A percentile compares a stretch with the other conserved stretches of the same genome.
These are phyloP conservation scores for Aulostomus chinensis DNA, from an alignment of 2,797 vertebrate genomes.

Conservation along the genomic window DNA sequence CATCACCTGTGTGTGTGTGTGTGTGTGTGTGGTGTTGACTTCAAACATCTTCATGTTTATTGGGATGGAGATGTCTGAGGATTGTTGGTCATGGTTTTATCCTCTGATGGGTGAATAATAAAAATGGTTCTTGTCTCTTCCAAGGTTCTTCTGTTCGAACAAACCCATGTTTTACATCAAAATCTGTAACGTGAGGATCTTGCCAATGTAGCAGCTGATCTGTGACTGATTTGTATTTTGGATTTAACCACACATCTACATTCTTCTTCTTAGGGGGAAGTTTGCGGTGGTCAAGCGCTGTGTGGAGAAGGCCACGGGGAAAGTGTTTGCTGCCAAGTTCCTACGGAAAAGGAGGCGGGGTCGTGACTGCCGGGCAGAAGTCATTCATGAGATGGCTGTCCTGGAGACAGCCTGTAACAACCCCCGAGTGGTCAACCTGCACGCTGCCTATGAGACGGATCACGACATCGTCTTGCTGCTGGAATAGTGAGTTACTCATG, in stretches of 20 bases:
- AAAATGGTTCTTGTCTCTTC: no score
- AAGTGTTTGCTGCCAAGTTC: slow-evolving; percentile 94
- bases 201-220: no score
- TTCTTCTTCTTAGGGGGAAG: slow-evolving; percentile 82
- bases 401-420: slow-evolving; percentile 88
- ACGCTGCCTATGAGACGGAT: slow-evolving; percentile 91
- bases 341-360: slow-evolving; percentile 92
- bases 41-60: no score
- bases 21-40: no score
- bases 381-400: slow-evolving; percentile 93
- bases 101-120: no score
- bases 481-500: slow-evolving; percentile 91
- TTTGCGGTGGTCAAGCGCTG: slow-evolving; percentile 95
- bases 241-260: background rate
- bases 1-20: no score
- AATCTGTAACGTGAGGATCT: no score
- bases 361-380: slow-evolving; percentile 91
- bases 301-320: slow-evolving; percentile 90
- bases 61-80: no score
- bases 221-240: background rate
- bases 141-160: no score
- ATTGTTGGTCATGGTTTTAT: no score
- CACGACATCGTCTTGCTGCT: slow-evolving; percentile 90
- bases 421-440: slow-evolving; percentile 87
- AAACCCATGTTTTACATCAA: no score